phyloP scores from a whole-genome alignment of 2,888 invertebrate genomes.

The Agrotis exclamationis region DNA sequence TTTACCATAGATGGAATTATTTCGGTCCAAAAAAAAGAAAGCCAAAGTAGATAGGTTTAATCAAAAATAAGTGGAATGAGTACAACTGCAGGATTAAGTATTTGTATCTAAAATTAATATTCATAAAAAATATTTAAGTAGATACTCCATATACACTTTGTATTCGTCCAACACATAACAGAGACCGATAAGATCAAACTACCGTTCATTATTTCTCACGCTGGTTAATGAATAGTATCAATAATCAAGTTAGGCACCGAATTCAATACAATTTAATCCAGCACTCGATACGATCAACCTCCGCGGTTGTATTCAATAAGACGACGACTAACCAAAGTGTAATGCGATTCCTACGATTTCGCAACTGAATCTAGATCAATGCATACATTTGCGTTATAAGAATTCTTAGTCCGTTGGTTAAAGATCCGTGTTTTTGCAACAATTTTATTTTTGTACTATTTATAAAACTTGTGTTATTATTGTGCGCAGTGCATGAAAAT shows the following conservation, averaged over 20 bases:
- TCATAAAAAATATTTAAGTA: background rate
- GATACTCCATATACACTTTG: background rate
- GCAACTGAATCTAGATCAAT: conserved; percentile 53
- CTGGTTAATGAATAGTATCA: conserved; percentile 19
- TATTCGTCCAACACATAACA: background rate
- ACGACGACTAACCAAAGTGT: conserved; percentile 41
- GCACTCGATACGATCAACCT: conserved; percentile 39
- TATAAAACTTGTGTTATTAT: conserved; percentile 16
- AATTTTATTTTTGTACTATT: conserved; percentile 22
- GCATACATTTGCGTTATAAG: conserved; percentile 40
- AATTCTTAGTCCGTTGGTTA: conserved; percentile 31
- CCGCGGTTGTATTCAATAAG: conserved; percentile 50
- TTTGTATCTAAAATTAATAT: background rate
- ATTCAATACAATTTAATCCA: conserved; percentile 33
- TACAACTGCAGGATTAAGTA: background rate
- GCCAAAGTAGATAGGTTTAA: too few species aligned
- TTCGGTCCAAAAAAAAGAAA: too few species aligned
- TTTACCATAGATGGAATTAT: too few species aligned
- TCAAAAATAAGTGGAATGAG: background rate
- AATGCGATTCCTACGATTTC: conserved; percentile 53
- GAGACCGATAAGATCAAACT: background rate
- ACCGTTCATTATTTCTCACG: conserved; percentile 33
- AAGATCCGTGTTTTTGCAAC: conserved; percentile 37
- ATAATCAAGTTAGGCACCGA: conserved; percentile 24
- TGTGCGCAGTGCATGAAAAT: conserved; percentile 14